These are phyloP conservation scores for Thelaira solivaga DNA, from an alignment of 2,888 invertebrate genomes.

Conservation along the genomic window DNA sequence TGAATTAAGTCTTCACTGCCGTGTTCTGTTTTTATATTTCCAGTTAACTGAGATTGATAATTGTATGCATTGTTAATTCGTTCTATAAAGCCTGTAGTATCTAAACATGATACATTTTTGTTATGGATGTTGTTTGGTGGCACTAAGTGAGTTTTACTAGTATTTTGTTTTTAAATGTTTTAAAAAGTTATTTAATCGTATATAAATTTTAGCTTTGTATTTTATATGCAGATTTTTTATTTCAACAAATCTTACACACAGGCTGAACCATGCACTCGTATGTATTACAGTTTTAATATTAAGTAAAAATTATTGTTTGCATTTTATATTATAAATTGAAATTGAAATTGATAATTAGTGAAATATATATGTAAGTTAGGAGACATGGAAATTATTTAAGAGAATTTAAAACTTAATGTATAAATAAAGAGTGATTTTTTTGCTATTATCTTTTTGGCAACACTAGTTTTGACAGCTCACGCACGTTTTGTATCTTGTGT, in stretches of 20 bases:
- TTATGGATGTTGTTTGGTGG: background rate
- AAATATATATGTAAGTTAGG: background rate
- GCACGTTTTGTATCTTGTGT: too few relatives aligned
- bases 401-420: background rate
- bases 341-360: constrained; percentile 16
- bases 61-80: too few relatives aligned
- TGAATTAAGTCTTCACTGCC: constrained; percentile 29
- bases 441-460: too few relatives aligned
- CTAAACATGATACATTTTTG: too few relatives aligned
- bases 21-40: background rate
- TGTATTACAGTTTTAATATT: background rate
- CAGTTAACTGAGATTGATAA: too few relatives aligned
- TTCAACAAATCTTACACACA: background rate
- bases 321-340: constrained; percentile 27
- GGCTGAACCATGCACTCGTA: background rate
- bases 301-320: constrained; percentile 23
- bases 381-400: background rate
- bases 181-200: constrained; percentile 41
- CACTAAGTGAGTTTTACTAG: background rate
- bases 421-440: too few relatives aligned
- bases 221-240: background rate
- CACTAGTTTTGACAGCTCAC: too few relatives aligned
- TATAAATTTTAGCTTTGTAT: constrained; percentile 38
- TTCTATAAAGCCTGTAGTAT: too few relatives aligned
- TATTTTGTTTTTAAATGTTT: constrained; percentile 7